A percentile compares a stretch with the other conserved stretches of the same genome.
Conservation (phyloP, 35 echinoderm and acorn worm species). For the Patiria miniata region DNA sequence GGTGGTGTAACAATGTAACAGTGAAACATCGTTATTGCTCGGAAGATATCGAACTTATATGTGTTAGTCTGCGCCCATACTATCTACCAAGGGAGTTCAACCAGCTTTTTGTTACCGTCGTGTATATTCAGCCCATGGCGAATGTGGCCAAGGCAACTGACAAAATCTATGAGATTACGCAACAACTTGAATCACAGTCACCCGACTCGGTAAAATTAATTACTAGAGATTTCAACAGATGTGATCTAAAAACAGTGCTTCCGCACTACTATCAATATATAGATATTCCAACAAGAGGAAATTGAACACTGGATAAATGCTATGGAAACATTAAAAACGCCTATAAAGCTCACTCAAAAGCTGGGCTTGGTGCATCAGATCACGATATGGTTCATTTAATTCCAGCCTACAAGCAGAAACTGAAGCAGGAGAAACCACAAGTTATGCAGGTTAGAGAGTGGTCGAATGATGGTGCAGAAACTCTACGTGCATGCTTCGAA, state of each 20-base stretch:
- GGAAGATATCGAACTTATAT: not conserved
- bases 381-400: too few species aligned
- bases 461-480: too few species aligned
- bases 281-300: not conserved
- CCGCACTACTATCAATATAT: slow-evolving; percentile 48
- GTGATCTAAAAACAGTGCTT: slow-evolving; percentile 19
- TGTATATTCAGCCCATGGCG: slow-evolving; percentile 47
- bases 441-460: not conserved
- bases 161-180: slow-evolving; percentile 3
- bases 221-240: slow-evolving; percentile 44
- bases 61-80: slow-evolving; percentile 13
- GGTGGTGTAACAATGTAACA: slow-evolving; percentile 20
- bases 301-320: slow-evolving; percentile 35
- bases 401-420: too few species aligned
- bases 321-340: slow-evolving; percentile 33
- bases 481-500: too few species aligned
- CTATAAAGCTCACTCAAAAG: slow-evolving; percentile 24
- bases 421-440: not conserved
- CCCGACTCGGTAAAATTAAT: slow-evolving; percentile 46
- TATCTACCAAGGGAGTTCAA: slow-evolving; percentile 50
- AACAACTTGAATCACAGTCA: slow-evolving; percentile 16
- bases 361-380: not conserved
- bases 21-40: not conserved
- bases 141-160: not conserved
- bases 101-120: slow-evolving; percentile 37